Percentiles rank a stretch among this genome's conserved stretches.
Evolutionary conservation across 2,113 vertebrate species (phyloP).

Genomic region (Antigone vipio): DNA sequence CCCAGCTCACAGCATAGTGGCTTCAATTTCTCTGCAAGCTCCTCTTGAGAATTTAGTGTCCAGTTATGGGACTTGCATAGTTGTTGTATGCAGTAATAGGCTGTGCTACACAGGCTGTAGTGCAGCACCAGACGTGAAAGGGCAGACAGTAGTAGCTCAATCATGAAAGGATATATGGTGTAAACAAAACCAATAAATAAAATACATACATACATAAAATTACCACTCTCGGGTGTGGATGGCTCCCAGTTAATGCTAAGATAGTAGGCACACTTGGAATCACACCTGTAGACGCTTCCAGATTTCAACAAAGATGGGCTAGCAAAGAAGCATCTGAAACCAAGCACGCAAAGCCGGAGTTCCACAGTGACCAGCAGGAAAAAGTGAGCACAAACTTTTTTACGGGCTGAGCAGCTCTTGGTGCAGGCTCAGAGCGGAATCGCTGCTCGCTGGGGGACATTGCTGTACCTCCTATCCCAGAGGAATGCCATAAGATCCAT

Average conservation of each 20-base stretch:
- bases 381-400: background rate
- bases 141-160: background rate
- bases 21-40: background rate
- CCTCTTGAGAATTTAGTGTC: background rate
- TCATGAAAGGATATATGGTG: background rate
- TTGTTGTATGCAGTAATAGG: background rate
- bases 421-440: background rate
- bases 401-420: background rate
- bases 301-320: background rate
- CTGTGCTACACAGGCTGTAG: background rate
- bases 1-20: background rate
- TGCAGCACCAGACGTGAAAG: background rate
- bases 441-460: rapidly evolving
- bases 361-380: background rate
- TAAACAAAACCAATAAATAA: background rate
- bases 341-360: background rate
- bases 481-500: background rate
- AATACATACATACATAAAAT: background rate
- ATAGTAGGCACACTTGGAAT: too few relatives aligned
- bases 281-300: background rate
- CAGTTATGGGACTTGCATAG: too few relatives aligned
- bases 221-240: rapidly evolving
- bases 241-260: background rate
- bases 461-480: background rate
- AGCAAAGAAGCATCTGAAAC: background rate